phyloP scores from a whole-genome alignment of 2,888 invertebrate genomes.

The Leptarthrus brevirostris region DNA sequence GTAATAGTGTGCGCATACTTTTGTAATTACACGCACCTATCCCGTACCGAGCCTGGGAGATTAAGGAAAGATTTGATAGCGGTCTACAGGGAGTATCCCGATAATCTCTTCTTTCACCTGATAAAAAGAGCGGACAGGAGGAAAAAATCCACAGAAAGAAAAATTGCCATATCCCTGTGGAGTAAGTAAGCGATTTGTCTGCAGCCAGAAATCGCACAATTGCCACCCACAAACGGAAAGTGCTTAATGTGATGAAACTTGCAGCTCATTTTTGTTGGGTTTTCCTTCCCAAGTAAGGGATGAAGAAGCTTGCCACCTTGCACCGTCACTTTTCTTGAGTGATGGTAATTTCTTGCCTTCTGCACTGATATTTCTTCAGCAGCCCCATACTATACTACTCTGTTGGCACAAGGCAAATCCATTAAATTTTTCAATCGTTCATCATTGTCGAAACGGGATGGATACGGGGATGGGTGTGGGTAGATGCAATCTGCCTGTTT shows the following conservation, averaged over 20 bases:
- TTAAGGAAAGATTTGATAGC: not conserved
- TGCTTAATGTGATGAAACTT: constrained; percentile 44
- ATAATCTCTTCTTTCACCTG: constrained; percentile 32
- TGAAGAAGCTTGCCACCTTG: not conserved
- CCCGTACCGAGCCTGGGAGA: not conserved
- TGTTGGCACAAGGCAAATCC: constrained; percentile 25
- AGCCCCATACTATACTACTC: not conserved
- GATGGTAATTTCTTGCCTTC: constrained; percentile 3
- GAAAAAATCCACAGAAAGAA: constrained; percentile 19
- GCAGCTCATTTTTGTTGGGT: constrained; percentile 26
- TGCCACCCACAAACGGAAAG: constrained; percentile 25
- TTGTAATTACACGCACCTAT: constrained; percentile 30
- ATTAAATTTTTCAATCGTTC: constrained; percentile 43
- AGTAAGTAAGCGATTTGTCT: constrained; percentile 40
- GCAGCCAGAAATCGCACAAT: constrained; percentile 32
- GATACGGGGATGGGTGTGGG: not conserved
- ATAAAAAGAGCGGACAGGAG: not conserved
- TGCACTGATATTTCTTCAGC: constrained; percentile 18
- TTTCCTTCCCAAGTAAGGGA: not conserved
- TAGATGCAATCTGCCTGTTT: not conserved
- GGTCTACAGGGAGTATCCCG: constrained; percentile 6
- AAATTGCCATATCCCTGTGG: constrained; percentile 23
- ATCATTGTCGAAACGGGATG: constrained; percentile 7
- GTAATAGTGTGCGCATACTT: not conserved
- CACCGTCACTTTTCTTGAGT: not conserved